Conservation (phyloP, 2,888 invertebrate genomes). For the Callimorpha dominula region DNA sequence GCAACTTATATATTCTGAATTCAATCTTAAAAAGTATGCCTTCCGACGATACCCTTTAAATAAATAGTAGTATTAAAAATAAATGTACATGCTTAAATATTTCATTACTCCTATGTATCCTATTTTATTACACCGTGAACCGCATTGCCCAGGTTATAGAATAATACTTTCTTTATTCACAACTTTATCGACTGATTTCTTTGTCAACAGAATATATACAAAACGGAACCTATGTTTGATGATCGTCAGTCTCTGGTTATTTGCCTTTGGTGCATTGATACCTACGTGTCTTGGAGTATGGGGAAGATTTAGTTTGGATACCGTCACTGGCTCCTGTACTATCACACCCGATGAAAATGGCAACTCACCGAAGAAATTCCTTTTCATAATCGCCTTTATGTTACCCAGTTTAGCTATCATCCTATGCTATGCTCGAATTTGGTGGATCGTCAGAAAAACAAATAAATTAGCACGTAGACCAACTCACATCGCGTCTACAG, state of each 20-base stretch:
- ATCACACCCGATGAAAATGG: conserved; percentile 89
- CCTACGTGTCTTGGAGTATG: conserved; percentile 91
- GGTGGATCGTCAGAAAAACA: conserved; percentile 91
- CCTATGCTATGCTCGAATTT: conserved; percentile 93
- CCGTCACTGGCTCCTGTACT: conserved; percentile 91
- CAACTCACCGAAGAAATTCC: conserved; percentile 91
- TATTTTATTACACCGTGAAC: too few relatives aligned
- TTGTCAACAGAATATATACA: conserved; percentile 88
- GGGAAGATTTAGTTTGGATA: conserved; percentile 93
- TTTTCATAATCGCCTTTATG: conserved; percentile 94
- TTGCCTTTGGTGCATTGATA: conserved; percentile 89
- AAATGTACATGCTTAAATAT: background rate
- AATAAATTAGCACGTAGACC: conserved; percentile 87
- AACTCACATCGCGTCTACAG: conserved; percentile 53
- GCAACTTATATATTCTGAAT: too few relatives aligned
- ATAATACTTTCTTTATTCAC: background rate
- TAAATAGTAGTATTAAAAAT: too few relatives aligned
- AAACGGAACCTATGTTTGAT: conserved; percentile 89
- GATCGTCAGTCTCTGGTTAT: conserved; percentile 91
- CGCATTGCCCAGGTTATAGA: background rate
- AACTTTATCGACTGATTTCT: conserved; percentile 2
- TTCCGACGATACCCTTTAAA: too few relatives aligned
- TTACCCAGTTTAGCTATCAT: conserved; percentile 94
- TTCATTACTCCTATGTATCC: background rate
- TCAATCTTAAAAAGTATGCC: too few relatives aligned